Evolutionary conservation across 2,797 vertebrate species (phyloP).

Genomic region (Pseudochirops cupreus): DNA sequence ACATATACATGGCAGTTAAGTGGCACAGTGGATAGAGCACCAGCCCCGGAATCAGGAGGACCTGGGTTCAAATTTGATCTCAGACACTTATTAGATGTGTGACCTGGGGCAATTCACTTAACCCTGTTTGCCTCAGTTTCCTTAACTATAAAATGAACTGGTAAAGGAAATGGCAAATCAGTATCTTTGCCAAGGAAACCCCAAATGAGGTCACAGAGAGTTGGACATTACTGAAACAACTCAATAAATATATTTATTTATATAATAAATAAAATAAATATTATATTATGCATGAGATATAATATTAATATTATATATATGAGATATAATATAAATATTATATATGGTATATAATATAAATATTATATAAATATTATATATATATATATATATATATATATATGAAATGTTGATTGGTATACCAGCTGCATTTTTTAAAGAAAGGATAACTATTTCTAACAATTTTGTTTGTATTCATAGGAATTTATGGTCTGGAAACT

Average conservation of each 20-base stretch:
- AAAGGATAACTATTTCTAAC: neutral
- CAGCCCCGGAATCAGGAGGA: neutral
- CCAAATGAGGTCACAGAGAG: neutral
- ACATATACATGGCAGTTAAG: no score
- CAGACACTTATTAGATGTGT: neutral
- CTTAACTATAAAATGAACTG: neutral
- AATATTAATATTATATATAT: no score
- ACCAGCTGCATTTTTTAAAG: neutral
- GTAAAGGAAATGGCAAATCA: neutral
- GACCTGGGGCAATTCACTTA: no score
- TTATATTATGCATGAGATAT: no score
- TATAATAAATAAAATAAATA: no score
- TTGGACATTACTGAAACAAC: neutral
- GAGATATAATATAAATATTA: no score
- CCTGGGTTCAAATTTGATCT: neutral
- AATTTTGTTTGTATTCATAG: slow-evolving; percentile 72
- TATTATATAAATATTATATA: no score
- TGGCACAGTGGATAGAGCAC: no score
- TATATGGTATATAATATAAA: no score
- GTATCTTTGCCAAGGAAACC: neutral
- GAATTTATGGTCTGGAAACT: slow-evolving; percentile 85
- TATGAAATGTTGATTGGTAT: neutral
- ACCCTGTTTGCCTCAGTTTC: neutral
- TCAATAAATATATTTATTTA: neutral
- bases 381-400: neutral